phyloP scores from a whole-genome alignment of 2,113 vertebrate genomes.

The Triplophysa siluroides region DNA sequence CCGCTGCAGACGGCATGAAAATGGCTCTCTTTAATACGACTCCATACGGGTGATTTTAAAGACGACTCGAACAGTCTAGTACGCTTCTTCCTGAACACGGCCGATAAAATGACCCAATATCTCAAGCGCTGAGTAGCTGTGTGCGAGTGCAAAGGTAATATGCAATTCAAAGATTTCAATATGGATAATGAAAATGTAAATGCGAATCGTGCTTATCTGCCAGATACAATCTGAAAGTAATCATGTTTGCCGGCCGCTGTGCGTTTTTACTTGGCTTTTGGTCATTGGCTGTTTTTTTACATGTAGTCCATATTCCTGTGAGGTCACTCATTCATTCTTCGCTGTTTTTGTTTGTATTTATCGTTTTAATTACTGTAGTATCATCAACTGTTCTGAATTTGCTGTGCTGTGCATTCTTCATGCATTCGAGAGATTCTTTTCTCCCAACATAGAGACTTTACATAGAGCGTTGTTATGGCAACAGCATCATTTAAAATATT shows the following conservation, averaged over 20 bases:
- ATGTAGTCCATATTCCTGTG: no score
- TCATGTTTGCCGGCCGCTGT: background rate
- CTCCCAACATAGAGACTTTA: no score
- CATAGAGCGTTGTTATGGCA: no score
- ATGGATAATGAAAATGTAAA: conserved; percentile 20
- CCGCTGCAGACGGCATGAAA: conserved; percentile 11
- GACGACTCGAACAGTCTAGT: conserved; percentile 1
- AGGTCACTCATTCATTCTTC: no score
- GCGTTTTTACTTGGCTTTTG: no score
- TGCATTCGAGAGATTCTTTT: no score
- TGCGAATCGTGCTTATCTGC: conserved; percentile 2
- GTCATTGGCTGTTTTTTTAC: no score
- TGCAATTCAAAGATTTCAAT: conserved; percentile 5
- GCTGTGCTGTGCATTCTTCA: no score
- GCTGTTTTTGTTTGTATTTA: no score
- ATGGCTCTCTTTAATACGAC: conserved; percentile 20
- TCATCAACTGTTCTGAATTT: no score
- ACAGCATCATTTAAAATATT: no score
- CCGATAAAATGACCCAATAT: conserved; percentile 8
- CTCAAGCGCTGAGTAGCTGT: background rate
- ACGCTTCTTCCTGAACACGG: conserved; percentile 10
- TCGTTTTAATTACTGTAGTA: no score
- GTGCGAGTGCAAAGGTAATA: conserved; percentile 8
- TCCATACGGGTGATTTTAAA: background rate
- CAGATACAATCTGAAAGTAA: background rate